phyloP scores from a whole-genome alignment of 2,113 vertebrate genomes.

The Oncorhynchus kisutch region DNA sequence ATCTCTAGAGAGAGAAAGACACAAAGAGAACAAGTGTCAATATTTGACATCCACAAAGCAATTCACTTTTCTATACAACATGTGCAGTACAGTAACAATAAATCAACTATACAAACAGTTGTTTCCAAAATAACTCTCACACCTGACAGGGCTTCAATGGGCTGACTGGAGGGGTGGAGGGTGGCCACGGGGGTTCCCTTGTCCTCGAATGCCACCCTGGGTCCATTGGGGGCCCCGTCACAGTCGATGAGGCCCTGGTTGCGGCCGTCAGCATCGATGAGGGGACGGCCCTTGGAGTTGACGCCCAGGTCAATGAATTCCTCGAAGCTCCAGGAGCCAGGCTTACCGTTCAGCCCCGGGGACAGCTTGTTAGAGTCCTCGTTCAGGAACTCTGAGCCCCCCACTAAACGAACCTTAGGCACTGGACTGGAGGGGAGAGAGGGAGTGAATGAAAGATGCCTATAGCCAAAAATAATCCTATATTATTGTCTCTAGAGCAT shows the following conservation, averaged over 20 bases:
- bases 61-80: no score
- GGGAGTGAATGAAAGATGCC: not conserved
- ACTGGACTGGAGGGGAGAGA: conserved; percentile 59
- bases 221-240: conserved; percentile 65
- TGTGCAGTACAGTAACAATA: no score
- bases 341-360: conserved; percentile 75
- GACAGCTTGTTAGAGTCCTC: conserved; percentile 63
- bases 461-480: no score
- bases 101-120: no score
- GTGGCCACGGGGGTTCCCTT: conserved; percentile 73
- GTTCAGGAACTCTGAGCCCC: conserved; percentile 63
- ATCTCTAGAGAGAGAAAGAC: conserved; percentile 72
- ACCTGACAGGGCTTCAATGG: conserved; percentile 84
- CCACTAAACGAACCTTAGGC: conserved; percentile 60
- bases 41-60: not conserved
- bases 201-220: conserved; percentile 74
- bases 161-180: conserved; percentile 72
- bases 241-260: conserved; percentile 76
- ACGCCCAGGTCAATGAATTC: conserved; percentile 78
- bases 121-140: conserved; percentile 11
- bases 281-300: conserved; percentile 71
- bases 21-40: not conserved
- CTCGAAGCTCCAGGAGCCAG: conserved; percentile 78
- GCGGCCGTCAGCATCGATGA: conserved; percentile 66
- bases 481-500: not conserved